A percentile compares a stretch with the other conserved stretches of the same genome.
phyloP scores from a whole-genome alignment of 2,888 invertebrate species.

The Ophion ventricosus region DNA sequence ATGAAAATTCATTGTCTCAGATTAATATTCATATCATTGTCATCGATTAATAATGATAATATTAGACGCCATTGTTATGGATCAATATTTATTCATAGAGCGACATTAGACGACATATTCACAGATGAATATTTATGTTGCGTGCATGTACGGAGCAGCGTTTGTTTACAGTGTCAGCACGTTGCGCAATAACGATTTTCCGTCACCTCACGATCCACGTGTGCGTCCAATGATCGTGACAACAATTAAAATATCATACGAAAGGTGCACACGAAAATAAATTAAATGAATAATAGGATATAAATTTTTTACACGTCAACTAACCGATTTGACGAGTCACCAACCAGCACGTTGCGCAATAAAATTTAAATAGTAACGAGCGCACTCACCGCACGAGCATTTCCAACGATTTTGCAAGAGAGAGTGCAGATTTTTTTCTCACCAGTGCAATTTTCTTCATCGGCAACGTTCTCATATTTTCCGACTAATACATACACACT shows the following conservation, averaged over 20 bases:
- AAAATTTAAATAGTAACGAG: background rate
- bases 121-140: background rate
- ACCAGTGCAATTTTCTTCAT: background rate
- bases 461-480: constrained; percentile 1
- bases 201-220: constrained; percentile 1
- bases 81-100: background rate
- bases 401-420: background rate
- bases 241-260: background rate
- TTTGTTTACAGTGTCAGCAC: constrained; percentile 33
- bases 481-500: background rate
- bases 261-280: background rate
- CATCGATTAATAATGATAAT: background rate
- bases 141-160: background rate
- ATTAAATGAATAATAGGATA: background rate
- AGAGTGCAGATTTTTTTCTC: background rate
- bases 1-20: background rate
- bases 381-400: background rate
- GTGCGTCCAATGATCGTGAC: background rate
- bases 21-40: background rate
- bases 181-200: constrained; percentile 3
- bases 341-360: background rate
- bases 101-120: background rate
- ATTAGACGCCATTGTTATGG: background rate
- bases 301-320: background rate
- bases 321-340: background rate